These are phyloP conservation scores for Napeogenes inachia DNA, from an alignment of 2,888 invertebrate genomes.

Conservation along the genomic window DNA sequence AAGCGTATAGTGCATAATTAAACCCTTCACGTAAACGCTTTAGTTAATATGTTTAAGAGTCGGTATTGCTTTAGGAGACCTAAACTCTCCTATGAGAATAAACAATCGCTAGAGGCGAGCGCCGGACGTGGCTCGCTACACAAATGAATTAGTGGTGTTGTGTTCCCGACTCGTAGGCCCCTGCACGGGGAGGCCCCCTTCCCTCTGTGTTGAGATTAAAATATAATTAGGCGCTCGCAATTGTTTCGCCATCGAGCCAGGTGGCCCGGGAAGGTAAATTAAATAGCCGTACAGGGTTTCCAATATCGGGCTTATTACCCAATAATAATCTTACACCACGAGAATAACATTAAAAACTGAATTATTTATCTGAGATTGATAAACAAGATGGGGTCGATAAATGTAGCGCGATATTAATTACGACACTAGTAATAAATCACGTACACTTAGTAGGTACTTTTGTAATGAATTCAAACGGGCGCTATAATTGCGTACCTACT, in stretches of 20 bases:
- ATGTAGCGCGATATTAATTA: slow-evolving; percentile 68
- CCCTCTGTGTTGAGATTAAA: slow-evolving; percentile 68
- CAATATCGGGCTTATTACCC: slow-evolving; percentile 69
- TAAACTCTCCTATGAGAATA: slow-evolving; percentile 76
- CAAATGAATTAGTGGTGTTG: slow-evolving; percentile 71
- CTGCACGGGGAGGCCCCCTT: slow-evolving; percentile 7
- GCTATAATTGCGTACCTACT: slow-evolving; percentile 75
- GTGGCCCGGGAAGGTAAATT: slow-evolving; percentile 72
- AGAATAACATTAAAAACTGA: slow-evolving; percentile 47
- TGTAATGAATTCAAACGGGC: slow-evolving; percentile 73
- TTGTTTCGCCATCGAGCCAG: slow-evolving; percentile 75
- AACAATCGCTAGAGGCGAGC: slow-evolving; percentile 60
- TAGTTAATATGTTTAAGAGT: slow-evolving; percentile 72
- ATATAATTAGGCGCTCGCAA: slow-evolving; percentile 75
- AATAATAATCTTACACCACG: slow-evolving; percentile 60
- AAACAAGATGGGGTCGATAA: slow-evolving; percentile 40
- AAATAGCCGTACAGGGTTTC: slow-evolving; percentile 72
- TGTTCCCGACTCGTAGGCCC: slow-evolving; percentile 27
- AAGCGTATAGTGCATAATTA: slow-evolving; percentile 70
- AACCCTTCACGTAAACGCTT: slow-evolving; percentile 72
- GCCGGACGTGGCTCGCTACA: slow-evolving; percentile 56
- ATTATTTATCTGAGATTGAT: slow-evolving; percentile 46
- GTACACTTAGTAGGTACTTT: slow-evolving; percentile 54
- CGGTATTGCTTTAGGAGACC: slow-evolving; percentile 72
- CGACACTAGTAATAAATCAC: slow-evolving; percentile 70